Base-by-base conservation (phyloP, 2,113 vertebrate genomes). In the Caretta caretta region DNA sequence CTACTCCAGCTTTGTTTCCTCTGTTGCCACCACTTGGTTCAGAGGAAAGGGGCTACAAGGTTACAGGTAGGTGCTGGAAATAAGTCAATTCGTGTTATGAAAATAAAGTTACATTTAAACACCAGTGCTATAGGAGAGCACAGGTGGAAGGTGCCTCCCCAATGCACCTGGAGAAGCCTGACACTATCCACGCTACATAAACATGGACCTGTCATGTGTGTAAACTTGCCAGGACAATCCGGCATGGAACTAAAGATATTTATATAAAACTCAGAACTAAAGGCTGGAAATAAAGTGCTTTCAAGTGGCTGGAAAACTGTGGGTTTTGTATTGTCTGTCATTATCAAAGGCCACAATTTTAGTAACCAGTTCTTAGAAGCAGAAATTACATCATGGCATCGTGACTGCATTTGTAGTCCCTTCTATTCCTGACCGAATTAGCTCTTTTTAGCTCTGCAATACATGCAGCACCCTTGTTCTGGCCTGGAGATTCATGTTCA, bases 341-440 rank as follows among this genome's bases (percentile, higher is more conserved):
- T 72, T 88, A 94, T 84, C 84, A 93, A 87, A 92, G 46, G 95
- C 72, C 59, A 54, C 76, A 25, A 4, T 54, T 83, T 38, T 6
- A 82, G 69, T 83, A 93, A 50, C 48, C 11, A 83, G 83, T 57
- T 93, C 46, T 97, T 92, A 94, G 57, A 53, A 92, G 83, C 42
- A 96, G 48, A 65, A 96, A 94, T 92, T 51, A 90, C 75, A 87
- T n/a, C 8, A 8, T 3, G n/a, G 53, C 57, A 92, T 69, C n/a
- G 38, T n/a, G 59, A 69, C 79, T 92, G 79, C 13, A 38, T 90
- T 94, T 91, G 88, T 4, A 81, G 48, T 96, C 57, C 65, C 49
- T 93, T 95, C 96, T 97, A 84, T 97, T 98, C 93, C 51, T 91
- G 83, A 87, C 80, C 49, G 89, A 95, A 96, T 85, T 19, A 90